Evolutionary conservation across 2,797 vertebrate genomes (phyloP), one percentile per base, ranked within the genome.

Genomic region (Peromyscus nudipes): DNA sequence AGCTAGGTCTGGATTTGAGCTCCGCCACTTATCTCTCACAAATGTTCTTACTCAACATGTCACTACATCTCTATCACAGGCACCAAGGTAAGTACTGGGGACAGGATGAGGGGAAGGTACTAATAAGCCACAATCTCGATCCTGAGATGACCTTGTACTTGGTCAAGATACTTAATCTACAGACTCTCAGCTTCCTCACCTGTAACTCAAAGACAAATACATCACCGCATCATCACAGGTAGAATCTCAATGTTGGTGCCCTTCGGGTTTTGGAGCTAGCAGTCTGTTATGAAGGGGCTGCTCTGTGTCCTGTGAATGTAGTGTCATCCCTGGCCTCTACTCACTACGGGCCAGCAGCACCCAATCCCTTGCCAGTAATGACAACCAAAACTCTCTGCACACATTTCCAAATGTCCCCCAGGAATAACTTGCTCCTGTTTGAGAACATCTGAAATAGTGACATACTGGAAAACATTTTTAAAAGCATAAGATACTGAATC

Each of bases 391-490:
- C 37, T 57, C 55, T 67, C 55, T 65, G n/a, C 1, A 40, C 60
- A 82, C 57, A 91, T 89, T 83, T 57, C 8, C 43, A 91, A 94
- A 83, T 31, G 19, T 90, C 62, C 29, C 55, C 34, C 3, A 37
- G 52, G 52, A 27, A 75, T 29, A 91, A 77, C 82, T 8, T 60
- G 16, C 19, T 55, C 82, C 67, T 67, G 86, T 84, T 6, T 93
- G 94, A 93, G 46, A 84, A 92, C 46, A 46, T 97, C 13, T 96
- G 87, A 97, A 93, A 94, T 46, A 67, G 19, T 88, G 91, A 87
- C 52, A 97, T 86, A 95, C 43, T 71, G 65, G 46, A 97, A 97
- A 92, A 84, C 34, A 95, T 52, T 96, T 49, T 43, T 23, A 92
- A 97, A 91, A 84, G 52, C 29, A 89, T 10, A 85, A 91, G 91